A percentile compares a stretch with the other conserved stretches of the same genome.
phyloP scores from a whole-genome alignment of 2,888 invertebrate species.

The Idaea dimidiata region DNA sequence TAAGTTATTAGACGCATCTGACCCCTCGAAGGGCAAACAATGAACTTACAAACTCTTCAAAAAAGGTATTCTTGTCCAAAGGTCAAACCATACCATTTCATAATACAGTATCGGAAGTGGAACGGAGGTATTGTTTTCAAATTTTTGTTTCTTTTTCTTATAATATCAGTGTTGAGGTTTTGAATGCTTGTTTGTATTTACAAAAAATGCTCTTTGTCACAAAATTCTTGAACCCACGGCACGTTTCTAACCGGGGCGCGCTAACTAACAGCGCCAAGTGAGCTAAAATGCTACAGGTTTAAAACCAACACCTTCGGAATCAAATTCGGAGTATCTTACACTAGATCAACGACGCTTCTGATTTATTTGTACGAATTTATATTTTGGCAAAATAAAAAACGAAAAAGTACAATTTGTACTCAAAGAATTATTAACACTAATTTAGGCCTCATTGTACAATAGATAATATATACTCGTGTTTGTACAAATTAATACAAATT shows the following conservation, averaged over 20 bases:
- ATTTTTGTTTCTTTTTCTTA: not conserved
- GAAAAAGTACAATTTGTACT: too few relatives aligned
- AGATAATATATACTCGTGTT: not conserved
- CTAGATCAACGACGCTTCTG: too few relatives aligned
- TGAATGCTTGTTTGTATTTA: not conserved
- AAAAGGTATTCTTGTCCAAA: conserved; percentile 5
- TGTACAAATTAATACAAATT: not conserved
- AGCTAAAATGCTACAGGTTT: too few relatives aligned
- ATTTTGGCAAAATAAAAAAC: too few relatives aligned
- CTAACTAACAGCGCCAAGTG: too few relatives aligned
- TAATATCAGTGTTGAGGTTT: not conserved
- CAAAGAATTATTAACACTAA: too few relatives aligned
- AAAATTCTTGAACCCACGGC: too few relatives aligned
- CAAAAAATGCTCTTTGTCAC: too few relatives aligned
- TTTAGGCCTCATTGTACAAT: not conserved
- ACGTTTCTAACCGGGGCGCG: too few relatives aligned
- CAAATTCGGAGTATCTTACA: too few relatives aligned
- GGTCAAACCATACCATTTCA: not conserved
- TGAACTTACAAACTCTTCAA: conserved; percentile 30
- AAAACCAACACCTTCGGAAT: too few relatives aligned
- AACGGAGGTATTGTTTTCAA: not conserved
- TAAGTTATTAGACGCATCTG: conserved; percentile 3
- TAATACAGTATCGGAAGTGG: not conserved
- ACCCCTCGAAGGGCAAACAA: conserved; percentile 22
- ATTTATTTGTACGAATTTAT: too few relatives aligned